Evolutionary conservation across 1,140 invertebrate genomes (phyloP).

Genomic region (Diploscapter pachys): DNA sequence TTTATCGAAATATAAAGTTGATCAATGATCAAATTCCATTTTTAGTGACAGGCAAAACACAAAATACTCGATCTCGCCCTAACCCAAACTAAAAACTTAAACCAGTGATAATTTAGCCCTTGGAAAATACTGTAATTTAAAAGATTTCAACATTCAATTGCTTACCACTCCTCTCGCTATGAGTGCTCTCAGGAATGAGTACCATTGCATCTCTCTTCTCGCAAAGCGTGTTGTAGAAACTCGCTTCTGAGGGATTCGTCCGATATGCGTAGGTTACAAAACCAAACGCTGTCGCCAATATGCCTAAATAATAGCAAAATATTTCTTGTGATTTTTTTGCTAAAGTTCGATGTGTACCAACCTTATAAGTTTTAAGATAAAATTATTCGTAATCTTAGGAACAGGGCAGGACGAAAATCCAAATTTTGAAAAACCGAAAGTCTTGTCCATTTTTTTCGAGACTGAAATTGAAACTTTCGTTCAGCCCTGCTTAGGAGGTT

Average conservation of each 20-base stretch:
- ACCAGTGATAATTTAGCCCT: not conserved
- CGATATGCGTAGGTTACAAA: constrained; percentile 26
- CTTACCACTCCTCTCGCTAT: constrained; percentile 34
- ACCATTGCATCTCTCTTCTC: constrained; percentile 41
- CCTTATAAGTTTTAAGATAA: not conserved
- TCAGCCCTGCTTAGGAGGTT: too few relatives aligned
- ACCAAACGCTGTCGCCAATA: constrained; percentile 21
- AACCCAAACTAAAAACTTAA: not conserved
- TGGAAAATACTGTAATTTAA: not conserved
- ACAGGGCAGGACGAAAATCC: not conserved
- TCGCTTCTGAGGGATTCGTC: constrained; percentile 43
- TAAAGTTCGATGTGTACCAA: too few relatives aligned
- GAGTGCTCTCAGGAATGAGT: constrained; percentile 38
- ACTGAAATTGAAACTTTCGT: too few relatives aligned
- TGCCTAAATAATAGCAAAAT: constrained; percentile 12
- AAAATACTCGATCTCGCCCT: not conserved
- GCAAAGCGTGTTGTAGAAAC: constrained; percentile 34
- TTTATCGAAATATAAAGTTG: not conserved
- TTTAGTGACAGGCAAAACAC: not conserved
- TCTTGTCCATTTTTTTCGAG: too few relatives aligned
- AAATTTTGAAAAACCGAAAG: not conserved
- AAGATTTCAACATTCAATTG: not conserved
- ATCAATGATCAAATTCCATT: not conserved
- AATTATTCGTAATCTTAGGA: not conserved
- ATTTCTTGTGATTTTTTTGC: too few relatives aligned